Percentiles rank a stretch among this genome's conserved stretches.
These are phyloP conservation scores for Leucoma salicis DNA, from an alignment of 2,888 invertebrate genomes.

Conservation along the genomic window DNA sequence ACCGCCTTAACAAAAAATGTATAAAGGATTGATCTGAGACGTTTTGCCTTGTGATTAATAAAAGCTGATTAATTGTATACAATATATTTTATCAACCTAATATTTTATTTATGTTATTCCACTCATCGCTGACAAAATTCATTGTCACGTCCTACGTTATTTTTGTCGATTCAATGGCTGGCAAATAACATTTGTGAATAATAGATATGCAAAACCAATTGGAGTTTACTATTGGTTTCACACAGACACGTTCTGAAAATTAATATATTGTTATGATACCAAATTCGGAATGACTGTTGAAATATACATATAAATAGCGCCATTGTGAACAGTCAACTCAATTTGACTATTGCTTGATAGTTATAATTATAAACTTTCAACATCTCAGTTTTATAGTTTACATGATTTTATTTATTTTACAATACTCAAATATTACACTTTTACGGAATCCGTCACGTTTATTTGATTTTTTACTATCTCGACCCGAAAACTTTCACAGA, in stretches of 20 bases:
- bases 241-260: not conserved
- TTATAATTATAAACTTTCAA: not conserved
- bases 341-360: not conserved
- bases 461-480: too few species aligned
- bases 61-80: too few species aligned
- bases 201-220: slow-evolving; percentile 8
- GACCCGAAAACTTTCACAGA: too few species aligned
- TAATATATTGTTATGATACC: not conserved
- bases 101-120: too few species aligned
- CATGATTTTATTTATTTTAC: too few species aligned
- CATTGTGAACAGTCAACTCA: not conserved
- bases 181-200: slow-evolving; percentile 12
- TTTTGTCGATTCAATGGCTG: not conserved
- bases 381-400: too few species aligned
- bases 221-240: not conserved
- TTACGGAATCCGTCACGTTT: too few species aligned
- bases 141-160: slow-evolving; percentile 14
- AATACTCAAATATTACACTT: too few species aligned
- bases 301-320: not conserved
- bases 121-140: slow-evolving; percentile 16
- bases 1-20: too few species aligned
- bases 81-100: too few species aligned
- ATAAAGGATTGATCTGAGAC: too few species aligned
- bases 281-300: not conserved
- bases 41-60: too few species aligned